These are phyloP conservation scores for Etheostoma cragini DNA, from an alignment of 2,113 vertebrate genomes.

Conservation along the genomic window DNA sequence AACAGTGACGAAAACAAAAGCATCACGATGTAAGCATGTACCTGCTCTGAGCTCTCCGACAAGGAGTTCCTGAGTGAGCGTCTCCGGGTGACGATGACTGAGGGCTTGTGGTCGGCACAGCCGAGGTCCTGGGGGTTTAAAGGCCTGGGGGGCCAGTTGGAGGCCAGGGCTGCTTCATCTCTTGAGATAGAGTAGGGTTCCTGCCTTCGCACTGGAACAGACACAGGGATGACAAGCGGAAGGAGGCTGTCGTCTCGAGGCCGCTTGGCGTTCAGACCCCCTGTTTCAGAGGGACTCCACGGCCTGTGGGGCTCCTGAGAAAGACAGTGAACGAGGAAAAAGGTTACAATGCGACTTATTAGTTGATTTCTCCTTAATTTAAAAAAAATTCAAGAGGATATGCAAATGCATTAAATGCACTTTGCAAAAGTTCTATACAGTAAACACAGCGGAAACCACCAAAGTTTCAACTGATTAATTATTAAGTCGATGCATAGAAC, in stretches of 20 bases:
- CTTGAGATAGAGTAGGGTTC: conserved; percentile 79
- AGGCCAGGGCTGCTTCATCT: conserved; percentile 77
- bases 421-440: not conserved
- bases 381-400: not conserved
- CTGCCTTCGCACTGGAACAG: conserved; percentile 91
- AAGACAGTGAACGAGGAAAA: not conserved
- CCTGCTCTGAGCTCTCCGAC: conserved; percentile 88
- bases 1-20: not conserved
- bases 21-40: not conserved
- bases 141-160: conserved; percentile 79
- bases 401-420: not conserved
- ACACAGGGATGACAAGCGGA: conserved; percentile 97
- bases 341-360: not conserved
- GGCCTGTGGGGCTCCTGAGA: conserved; percentile 77
- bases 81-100: conserved; percentile 94
- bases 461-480: no score
- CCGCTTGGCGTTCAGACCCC: conserved; percentile 80
- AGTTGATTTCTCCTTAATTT: not conserved
- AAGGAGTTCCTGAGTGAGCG: conserved; percentile 89
- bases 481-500: no score
- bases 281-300: conserved; percentile 77
- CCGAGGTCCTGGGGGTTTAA: conserved; percentile 79
- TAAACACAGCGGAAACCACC: not conserved
- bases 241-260: conserved; percentile 89
- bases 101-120: conserved; percentile 88